Conservation (phyloP, 2,888 invertebrate species). For the Acronicta psi region DNA sequence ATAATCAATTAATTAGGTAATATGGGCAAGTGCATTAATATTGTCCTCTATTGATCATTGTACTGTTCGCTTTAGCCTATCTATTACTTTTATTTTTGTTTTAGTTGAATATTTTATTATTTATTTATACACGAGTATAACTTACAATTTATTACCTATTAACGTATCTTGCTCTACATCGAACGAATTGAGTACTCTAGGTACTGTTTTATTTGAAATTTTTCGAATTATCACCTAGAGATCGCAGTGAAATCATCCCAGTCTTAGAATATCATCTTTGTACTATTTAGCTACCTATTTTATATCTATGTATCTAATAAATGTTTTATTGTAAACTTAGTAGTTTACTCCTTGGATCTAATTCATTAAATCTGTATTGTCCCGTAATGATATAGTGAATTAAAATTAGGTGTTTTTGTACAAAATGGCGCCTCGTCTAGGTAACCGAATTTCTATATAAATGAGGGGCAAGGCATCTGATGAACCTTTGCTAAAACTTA, state of each 20-base stretch:
- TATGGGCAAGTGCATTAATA: constrained; percentile 89
- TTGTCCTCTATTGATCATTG: constrained; percentile 86
- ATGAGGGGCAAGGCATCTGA: constrained; percentile 67
- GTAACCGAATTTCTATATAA: constrained; percentile 87
- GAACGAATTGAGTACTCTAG: constrained; percentile 73
- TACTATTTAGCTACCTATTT: constrained; percentile 83
- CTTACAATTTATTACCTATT: constrained; percentile 69
- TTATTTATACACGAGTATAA: constrained; percentile 83
- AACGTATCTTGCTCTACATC: constrained; percentile 76
- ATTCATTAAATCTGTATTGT: constrained; percentile 85
- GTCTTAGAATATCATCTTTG: constrained; percentile 78
- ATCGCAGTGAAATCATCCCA: constrained; percentile 73
- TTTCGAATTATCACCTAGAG: constrained; percentile 64
- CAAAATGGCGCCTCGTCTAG: constrained; percentile 88
- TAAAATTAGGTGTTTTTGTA: constrained; percentile 84
- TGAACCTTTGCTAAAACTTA: constrained; percentile 63
- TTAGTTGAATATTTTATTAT: constrained; percentile 89
- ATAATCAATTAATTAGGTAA: constrained; percentile 88
- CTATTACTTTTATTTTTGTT: constrained; percentile 86
- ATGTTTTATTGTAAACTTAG: constrained; percentile 87
- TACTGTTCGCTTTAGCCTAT: constrained; percentile 86
- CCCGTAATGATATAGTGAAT: constrained; percentile 80
- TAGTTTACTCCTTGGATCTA: constrained; percentile 83
- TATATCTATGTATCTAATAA: constrained; percentile 85
- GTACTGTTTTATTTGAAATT: constrained; percentile 67